Evolutionary conservation across 2,797 vertebrate species (phyloP).

Genomic region (Euphonia xanthogaster): DNA sequence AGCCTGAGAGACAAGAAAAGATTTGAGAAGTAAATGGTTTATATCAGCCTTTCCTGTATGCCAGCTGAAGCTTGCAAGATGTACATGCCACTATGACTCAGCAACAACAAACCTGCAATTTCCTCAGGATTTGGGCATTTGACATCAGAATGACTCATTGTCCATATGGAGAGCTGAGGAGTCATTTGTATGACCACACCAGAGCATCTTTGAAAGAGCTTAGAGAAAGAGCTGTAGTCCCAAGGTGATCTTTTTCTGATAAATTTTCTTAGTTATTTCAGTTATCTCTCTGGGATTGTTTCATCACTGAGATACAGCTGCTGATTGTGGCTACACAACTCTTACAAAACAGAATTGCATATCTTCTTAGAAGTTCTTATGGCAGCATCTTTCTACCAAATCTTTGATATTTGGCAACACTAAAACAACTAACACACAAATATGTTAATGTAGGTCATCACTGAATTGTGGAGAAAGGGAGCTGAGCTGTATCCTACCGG

Average conservation of each 20-base stretch:
- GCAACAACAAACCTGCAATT: neutral
- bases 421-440: neutral
- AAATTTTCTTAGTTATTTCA: neutral
- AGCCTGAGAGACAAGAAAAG: neutral
- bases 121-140: neutral
- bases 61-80: neutral
- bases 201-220: neutral
- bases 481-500: neutral
- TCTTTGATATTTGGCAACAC: neutral
- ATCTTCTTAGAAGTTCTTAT: neutral
- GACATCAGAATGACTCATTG: constrained; percentile 49
- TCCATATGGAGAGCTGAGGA: neutral
- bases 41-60: neutral
- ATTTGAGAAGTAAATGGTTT: neutral
- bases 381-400: neutral
- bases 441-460: neutral
- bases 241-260: neutral
- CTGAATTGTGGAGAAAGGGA: neutral
- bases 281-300: neutral
- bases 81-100: constrained; percentile 11
- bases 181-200: neutral
- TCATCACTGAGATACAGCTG: neutral
- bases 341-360: neutral
- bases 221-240: neutral
- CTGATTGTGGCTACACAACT: neutral